Evolutionary conservation across 2,888 invertebrate species (phyloP).

Genomic region (Nephrotoma appendiculata): DNA sequence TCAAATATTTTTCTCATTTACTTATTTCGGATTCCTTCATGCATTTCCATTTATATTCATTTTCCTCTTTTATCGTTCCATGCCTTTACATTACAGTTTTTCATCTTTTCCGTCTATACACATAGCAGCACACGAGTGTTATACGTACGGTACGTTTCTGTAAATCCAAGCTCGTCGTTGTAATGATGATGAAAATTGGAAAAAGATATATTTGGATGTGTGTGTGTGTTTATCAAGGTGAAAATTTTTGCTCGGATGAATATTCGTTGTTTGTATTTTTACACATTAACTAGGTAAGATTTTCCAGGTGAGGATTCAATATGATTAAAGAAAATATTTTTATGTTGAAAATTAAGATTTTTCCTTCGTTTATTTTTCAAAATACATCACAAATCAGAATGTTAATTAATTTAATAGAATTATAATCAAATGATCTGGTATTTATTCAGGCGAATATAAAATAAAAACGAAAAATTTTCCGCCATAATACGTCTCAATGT

Average conservation of each 20-base stretch:
- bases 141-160: neutral
- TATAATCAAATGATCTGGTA: neutral
- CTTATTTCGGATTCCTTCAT: neutral
- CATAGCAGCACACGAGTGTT: neutral
- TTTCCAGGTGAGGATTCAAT: neutral
- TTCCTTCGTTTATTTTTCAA: neutral
- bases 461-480: neutral
- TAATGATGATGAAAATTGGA: neutral
- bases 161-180: neutral
- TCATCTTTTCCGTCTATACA: neutral
- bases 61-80: neutral
- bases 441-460: neutral
- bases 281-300: neutral
- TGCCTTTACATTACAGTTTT: neutral
- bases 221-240: neutral
- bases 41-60: neutral
- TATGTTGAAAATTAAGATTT: neutral
- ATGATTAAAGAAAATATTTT: neutral
- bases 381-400: neutral
- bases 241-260: neutral
- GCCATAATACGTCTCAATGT: neutral
- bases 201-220: neutral
- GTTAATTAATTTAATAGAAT: neutral
- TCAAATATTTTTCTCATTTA: neutral
- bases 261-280: neutral